Evolutionary conservation across 2,113 vertebrate genomes (phyloP).

Genomic region (Dinomys branickii): DNA sequence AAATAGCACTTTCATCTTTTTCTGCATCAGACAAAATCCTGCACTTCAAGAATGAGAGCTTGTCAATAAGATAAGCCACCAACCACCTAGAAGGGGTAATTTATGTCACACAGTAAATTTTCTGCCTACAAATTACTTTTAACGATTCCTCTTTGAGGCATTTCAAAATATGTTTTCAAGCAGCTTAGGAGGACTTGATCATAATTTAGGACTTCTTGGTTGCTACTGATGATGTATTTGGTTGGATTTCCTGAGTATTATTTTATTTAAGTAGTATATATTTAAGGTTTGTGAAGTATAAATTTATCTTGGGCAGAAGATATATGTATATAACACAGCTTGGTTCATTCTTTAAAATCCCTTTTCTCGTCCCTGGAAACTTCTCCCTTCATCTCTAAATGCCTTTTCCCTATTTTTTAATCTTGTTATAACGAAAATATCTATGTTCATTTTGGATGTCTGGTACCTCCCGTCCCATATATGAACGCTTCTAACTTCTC

Average conservation of each 20-base stretch:
- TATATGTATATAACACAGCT: not conserved
- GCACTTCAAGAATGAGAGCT: not conserved
- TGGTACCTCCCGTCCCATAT: not conserved
- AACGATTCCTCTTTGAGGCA: not conserved
- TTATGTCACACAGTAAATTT: not conserved
- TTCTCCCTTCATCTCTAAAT: not conserved
- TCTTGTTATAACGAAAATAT: not conserved
- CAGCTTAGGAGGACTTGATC: not conserved
- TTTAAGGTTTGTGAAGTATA: no score
- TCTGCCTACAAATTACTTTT: not conserved
- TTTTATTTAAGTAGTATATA: not conserved
- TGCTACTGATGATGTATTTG: not conserved
- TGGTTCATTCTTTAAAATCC: not conserved
- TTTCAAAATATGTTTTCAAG: constrained; percentile 4
- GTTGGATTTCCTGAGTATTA: not conserved
- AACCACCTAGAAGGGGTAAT: not conserved
- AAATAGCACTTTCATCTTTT: constrained; percentile 6
- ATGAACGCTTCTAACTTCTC: not conserved
- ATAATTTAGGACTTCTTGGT: not conserved
- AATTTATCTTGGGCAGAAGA: not conserved
- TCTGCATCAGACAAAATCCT: not conserved
- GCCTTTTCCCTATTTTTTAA: not conserved
- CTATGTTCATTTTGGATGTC: not conserved
- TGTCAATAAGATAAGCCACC: not conserved
- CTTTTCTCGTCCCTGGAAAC: not conserved